Conservation (phyloP, 2,888 invertebrate genomes). For the Xestoiulus laeticollis region DNA sequence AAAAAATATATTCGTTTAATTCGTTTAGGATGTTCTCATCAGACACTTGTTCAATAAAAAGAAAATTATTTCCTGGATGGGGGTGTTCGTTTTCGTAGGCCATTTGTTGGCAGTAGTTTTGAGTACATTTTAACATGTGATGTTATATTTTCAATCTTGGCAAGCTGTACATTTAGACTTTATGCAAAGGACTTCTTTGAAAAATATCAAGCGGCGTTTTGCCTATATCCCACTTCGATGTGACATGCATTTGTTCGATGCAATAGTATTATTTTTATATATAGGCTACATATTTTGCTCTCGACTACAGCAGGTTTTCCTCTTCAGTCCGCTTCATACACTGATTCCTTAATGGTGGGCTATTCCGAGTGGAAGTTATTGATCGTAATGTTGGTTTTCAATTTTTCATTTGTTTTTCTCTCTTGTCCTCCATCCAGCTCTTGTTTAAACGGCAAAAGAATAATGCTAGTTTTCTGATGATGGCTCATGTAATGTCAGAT, state of each 20-base stretch:
- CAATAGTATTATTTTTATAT: not conserved
- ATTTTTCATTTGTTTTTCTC: slow-evolving; percentile 30
- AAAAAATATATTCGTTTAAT: not conserved
- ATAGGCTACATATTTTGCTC: too few relatives aligned
- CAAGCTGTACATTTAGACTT: slow-evolving; percentile 10
- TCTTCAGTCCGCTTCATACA: not conserved
- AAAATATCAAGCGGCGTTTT: not conserved
- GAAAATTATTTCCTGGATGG: slow-evolving; percentile 7
- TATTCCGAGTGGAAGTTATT: slow-evolving; percentile 2
- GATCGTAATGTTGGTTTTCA: slow-evolving; percentile 34
- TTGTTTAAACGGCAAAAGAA: not conserved
- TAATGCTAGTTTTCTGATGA: not conserved
- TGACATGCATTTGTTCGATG: not conserved
- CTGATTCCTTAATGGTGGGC: not conserved
- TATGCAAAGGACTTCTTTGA: slow-evolving; percentile 6
- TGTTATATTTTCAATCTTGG: not conserved
- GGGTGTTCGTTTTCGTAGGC: not conserved
- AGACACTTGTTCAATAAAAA: not conserved
- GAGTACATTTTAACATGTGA: not conserved
- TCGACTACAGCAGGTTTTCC: not conserved
- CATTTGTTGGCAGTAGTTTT: not conserved
- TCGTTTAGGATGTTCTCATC: slow-evolving; percentile 6
- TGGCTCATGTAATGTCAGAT: not conserved
- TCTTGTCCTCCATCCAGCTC: not conserved
- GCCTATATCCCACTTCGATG: not conserved